Evolutionary conservation across 2,888 invertebrate species (phyloP).

Genomic region (Leptogaster cylindrica): DNA sequence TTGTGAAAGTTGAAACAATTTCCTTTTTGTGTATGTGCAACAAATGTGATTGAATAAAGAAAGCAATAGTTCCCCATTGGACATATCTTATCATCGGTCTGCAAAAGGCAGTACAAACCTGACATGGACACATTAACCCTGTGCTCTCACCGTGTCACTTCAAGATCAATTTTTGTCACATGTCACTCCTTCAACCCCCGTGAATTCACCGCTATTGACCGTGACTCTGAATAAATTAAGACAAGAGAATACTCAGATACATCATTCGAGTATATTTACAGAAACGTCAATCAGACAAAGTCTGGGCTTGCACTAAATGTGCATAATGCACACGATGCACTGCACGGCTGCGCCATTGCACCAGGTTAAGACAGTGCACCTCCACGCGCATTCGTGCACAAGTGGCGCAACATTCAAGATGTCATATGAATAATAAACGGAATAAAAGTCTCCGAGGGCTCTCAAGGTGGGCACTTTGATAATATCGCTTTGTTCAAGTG

Average conservation of each 20-base stretch:
- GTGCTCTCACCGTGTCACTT: conserved; percentile 16
- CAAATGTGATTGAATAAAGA: no score
- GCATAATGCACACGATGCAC: conserved; percentile 9
- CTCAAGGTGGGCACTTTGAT: conserved; percentile 33
- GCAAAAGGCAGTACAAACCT: no score
- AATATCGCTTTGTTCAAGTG: conserved; percentile 37
- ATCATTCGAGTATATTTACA: conserved; percentile 34
- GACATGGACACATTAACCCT: conserved; percentile 4
- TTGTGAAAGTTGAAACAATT: no score
- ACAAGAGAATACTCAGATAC: conserved; percentile 21
- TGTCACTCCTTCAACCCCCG: conserved; percentile 27
- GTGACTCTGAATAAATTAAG: conserved; percentile 34
- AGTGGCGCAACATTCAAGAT: conserved; percentile 30
- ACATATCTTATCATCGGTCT: no score
- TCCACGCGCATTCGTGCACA: conserved; percentile 28
- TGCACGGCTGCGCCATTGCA: not conserved
- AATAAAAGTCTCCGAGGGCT: conserved; percentile 31
- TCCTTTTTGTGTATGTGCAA: no score
- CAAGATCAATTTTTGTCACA: conserved; percentile 25
- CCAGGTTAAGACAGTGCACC: conserved; percentile 25
- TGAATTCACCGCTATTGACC: conserved; percentile 24
- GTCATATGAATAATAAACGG: conserved; percentile 35
- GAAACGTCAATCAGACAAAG: conserved; percentile 29
- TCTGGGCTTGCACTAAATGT: conserved; percentile 30
- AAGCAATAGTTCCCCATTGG: no score